These are phyloP conservation scores for Thelaira solivaga DNA, from an alignment of 2,888 invertebrate genomes.

Conservation along the genomic window DNA sequence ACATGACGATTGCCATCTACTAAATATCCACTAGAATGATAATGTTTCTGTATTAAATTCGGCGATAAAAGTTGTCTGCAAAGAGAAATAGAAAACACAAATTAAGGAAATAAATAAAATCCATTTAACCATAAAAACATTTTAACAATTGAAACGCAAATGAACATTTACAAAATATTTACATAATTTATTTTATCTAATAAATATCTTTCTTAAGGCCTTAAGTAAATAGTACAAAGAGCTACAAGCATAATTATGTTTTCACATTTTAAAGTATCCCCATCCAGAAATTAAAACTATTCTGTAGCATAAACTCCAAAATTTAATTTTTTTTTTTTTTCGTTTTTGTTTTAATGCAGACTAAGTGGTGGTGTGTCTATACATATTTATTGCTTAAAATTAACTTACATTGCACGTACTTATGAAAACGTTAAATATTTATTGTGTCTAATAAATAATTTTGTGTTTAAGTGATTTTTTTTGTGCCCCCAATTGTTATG, in stretches of 20 bases:
- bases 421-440: conserved; percentile 61
- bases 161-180: background rate
- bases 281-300: background rate
- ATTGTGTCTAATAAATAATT: conserved; percentile 59
- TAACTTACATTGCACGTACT: conserved; percentile 60
- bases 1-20: conserved; percentile 77
- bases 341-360: too few species aligned
- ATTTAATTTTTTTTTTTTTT: too few species aligned
- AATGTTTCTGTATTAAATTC: conserved; percentile 93
- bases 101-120: background rate
- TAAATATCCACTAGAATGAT: conserved; percentile 88
- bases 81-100: conserved; percentile 3
- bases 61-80: conserved; percentile 94
- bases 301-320: background rate
- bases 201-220: background rate
- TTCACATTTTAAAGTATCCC: conserved; percentile 5
- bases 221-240: too few species aligned
- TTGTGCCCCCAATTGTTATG: background rate
- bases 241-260: conserved; percentile 45
- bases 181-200: conserved; percentile 9
- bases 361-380: too few species aligned
- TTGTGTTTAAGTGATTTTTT: conserved; percentile 57
- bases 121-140: conserved; percentile 1
- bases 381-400: conserved; percentile 47
- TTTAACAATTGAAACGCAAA: conserved; percentile 5